Base-by-base conservation (phyloP, 2,113 vertebrate species). In the Pelvicachromis taeniatus region DNA sequence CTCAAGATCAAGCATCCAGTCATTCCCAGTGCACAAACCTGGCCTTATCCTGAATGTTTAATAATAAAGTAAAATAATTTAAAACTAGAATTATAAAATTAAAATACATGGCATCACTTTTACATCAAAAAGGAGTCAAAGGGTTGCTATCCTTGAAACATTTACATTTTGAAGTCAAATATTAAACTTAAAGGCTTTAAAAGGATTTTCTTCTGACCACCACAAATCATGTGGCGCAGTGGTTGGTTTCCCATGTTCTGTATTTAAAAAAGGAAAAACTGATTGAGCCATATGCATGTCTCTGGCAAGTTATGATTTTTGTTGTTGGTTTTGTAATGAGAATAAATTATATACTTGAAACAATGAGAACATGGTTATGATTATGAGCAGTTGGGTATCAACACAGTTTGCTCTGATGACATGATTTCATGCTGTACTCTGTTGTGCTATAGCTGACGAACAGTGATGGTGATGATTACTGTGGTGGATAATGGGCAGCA, bases 321-420 rank as follows among this genome's bases (percentile, higher is more conserved):
- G 85, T 89, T 85, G 23, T 73, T 48, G 42, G 78, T 88, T 92
- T 92, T 90, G 91, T 89, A 87, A 87, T 77, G 59, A 92, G 87
- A 89, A 89, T 90, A 87, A 82, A 92, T 81, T 85, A 87, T 65
- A 52, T 65, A 55, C 85, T 85, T 88, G 61, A 87, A 90, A 85
- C 83, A 53, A 87, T 68, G 11, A 50, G 53, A 61, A 79, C 45
- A 84, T 85, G 50, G 53, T 83, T 68, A 45, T 73, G 68, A 73
- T 48, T 73, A 19, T 73, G 68, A 73, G 14, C 29, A 19, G 68
- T 11, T 29, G 42, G 48, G 23, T 50, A 48, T 48, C 23, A 45
- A 29, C 68, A 70, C 40, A 70, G 65, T 45, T 70, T 70, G 65
- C 40, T 70, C 63, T 68, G 63, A 68, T 68, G n/a, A 10, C 21